phyloP scores from a whole-genome alignment of 2,797 vertebrate species.

The Alosa sapidissima region DNA sequence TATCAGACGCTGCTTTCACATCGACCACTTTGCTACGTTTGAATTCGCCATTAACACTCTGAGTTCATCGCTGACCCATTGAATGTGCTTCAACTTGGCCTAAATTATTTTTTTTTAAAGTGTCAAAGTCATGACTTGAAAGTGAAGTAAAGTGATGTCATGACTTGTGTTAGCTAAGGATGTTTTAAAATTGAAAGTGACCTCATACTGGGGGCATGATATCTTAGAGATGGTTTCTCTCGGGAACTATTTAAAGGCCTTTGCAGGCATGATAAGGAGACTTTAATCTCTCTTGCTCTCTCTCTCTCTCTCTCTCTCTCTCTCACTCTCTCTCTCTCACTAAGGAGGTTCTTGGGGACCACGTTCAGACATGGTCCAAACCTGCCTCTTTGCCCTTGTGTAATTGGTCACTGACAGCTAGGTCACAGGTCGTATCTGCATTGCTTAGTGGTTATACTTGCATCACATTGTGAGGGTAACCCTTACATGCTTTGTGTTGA shows the following conservation, averaged over 20 bases:
- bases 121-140: too few relatives aligned
- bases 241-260: slow-evolving; percentile 31
- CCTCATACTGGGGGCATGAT: neutral
- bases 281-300: slow-evolving; percentile 37
- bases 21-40: slow-evolving; percentile 54
- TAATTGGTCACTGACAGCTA: slow-evolving; percentile 49
- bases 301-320: neutral
- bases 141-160: too few relatives aligned
- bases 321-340: neutral
- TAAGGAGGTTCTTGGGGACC: neutral
- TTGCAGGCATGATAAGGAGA: slow-evolving; percentile 32
- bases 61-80: neutral
- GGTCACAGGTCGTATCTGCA: slow-evolving; percentile 40
- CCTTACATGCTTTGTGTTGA: neutral
- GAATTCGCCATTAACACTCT: neutral
- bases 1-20: slow-evolving; percentile 68
- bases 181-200: neutral
- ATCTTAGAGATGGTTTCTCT: neutral
- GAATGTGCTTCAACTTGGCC: neutral
- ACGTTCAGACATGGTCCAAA: neutral
- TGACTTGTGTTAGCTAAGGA: neutral
- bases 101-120: neutral
- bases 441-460: slow-evolving; percentile 18
- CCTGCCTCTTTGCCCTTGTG: slow-evolving; percentile 30
- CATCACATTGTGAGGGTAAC: slow-evolving; percentile 43